A percentile compares a stretch with the other conserved stretches of the same genome.
phyloP scores from a whole-genome alignment of 1,140 invertebrate genomes.

The Stegodyphus dumicola region DNA sequence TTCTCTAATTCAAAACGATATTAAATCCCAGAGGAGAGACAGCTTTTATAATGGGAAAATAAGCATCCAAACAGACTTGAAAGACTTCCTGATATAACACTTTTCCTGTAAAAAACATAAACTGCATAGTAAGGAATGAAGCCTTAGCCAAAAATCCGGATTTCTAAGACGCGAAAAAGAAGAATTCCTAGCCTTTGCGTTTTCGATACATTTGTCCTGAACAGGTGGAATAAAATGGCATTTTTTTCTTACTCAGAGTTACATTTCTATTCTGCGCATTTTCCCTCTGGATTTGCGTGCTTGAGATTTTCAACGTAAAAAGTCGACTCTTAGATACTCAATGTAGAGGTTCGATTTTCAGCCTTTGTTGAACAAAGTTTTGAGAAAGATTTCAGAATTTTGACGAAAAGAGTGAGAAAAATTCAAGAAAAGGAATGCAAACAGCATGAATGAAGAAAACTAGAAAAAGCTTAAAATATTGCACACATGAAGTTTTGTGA shows the following conservation, averaged over 20 bases:
- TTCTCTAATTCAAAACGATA: too few species aligned
- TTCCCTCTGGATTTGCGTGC: slow-evolving; percentile 24
- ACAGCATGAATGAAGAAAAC: too few species aligned
- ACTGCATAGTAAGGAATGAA: slow-evolving; percentile 20
- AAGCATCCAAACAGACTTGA: too few species aligned
- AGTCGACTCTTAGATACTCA: slow-evolving; percentile 22
- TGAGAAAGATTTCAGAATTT: too few species aligned
- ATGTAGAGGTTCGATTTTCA: background rate
- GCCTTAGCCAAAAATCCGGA: background rate
- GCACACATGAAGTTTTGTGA: too few species aligned
- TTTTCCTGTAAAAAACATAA: background rate
- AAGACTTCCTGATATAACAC: too few species aligned
- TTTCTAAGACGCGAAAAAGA: background rate
- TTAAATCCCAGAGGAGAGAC: too few species aligned
- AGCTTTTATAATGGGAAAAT: too few species aligned
- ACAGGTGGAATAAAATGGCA: slow-evolving; percentile 3
- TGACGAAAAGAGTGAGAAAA: too few species aligned
- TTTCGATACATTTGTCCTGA: slow-evolving; percentile 9
- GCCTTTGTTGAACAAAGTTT: too few species aligned
- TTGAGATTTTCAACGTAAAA: background rate
- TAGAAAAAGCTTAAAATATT: too few species aligned
- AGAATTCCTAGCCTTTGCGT: slow-evolving; percentile 2
- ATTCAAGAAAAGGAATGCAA: too few species aligned
- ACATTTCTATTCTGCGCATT: slow-evolving; percentile 8
- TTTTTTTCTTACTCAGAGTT: background rate